Evolutionary conservation across 2,797 vertebrate species (phyloP).

Genomic region (Tamandua tetradactyla): DNA sequence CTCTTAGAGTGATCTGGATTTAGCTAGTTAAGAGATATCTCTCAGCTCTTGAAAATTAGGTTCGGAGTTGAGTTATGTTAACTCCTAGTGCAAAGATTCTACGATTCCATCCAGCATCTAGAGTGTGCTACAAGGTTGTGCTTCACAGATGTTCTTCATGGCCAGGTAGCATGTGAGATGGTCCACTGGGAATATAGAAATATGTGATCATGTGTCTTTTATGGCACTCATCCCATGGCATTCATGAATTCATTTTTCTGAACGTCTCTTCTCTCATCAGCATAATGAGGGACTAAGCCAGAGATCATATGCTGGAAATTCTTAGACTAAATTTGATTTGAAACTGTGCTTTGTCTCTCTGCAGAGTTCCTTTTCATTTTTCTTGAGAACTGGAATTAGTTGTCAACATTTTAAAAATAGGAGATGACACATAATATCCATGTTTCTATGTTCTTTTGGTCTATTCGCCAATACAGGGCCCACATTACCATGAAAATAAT

Average conservation of each 20-base stretch:
- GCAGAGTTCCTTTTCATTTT: neutral
- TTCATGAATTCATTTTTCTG: neutral
- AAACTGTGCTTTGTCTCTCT: neutral
- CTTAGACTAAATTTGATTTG: neutral
- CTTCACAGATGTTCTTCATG: neutral
- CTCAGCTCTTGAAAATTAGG: neutral
- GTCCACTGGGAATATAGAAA: neutral
- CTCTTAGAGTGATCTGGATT: neutral
- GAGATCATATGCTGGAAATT: neutral
- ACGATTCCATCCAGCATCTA: neutral
- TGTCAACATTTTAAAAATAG: neutral
- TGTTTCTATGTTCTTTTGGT: neutral
- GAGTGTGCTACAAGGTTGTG: neutral
- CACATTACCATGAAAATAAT: neutral
- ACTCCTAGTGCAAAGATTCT: neutral
- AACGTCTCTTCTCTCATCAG: neutral
- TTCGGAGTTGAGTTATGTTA: neutral
- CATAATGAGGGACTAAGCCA: neutral
- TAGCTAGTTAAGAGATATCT: neutral
- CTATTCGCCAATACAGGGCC: neutral
- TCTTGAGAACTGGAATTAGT: neutral
- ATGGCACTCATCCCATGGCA: neutral
- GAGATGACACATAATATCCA: neutral
- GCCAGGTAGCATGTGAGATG: neutral
- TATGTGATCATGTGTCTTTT: fast-evolving